Conservation (phyloP, 35 echinoderm and acorn worm species). For the Apostichopus parvimensis region DNA sequence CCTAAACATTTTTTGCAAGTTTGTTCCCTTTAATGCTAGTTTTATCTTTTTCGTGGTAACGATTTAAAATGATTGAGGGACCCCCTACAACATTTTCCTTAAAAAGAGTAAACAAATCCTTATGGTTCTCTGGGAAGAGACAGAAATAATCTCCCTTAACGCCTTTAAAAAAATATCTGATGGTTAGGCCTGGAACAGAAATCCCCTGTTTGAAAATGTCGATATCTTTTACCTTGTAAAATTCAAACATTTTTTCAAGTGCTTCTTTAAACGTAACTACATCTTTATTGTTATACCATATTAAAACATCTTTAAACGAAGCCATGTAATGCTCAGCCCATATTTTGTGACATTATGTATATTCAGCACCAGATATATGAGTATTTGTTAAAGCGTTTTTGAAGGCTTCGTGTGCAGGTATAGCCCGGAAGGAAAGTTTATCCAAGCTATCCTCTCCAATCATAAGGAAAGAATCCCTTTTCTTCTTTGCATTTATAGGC, state of each 20-base stretch:
- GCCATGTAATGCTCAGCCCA: slow-evolving; percentile 38
- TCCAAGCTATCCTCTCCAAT: slow-evolving; percentile 45
- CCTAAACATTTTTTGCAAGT: slow-evolving; percentile 35
- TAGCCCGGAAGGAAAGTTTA: neutral
- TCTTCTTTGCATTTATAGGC: slow-evolving; percentile 29
- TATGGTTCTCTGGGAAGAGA: neutral
- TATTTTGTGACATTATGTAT: slow-evolving; percentile 38
- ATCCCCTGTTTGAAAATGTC: slow-evolving; percentile 63
- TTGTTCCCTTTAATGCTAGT: slow-evolving; percentile 1
- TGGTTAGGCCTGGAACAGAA: slow-evolving; percentile 49
- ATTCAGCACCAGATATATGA: slow-evolving; percentile 1
- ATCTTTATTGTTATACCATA: slow-evolving; percentile 49
- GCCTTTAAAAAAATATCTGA: slow-evolving; percentile 45
- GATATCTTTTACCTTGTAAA: slow-evolving; percentile 37
- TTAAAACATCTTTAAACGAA: slow-evolving; percentile 53
- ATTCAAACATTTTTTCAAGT: slow-evolving; percentile 53
- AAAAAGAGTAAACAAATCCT: slow-evolving; percentile 19
- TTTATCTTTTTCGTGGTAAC: slow-evolving; percentile 32
- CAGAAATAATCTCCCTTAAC: neutral
- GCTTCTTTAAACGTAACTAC: slow-evolving; percentile 56
- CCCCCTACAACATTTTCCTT: slow-evolving; percentile 43
- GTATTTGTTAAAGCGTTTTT: slow-evolving; percentile 24
- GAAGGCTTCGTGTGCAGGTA: slow-evolving; percentile 50
- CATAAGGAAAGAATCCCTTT: slow-evolving; percentile 66
- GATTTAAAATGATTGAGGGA: slow-evolving; percentile 46